phyloP scores from a whole-genome alignment of 2,113 vertebrate genomes.

The Petromus typicus region DNA sequence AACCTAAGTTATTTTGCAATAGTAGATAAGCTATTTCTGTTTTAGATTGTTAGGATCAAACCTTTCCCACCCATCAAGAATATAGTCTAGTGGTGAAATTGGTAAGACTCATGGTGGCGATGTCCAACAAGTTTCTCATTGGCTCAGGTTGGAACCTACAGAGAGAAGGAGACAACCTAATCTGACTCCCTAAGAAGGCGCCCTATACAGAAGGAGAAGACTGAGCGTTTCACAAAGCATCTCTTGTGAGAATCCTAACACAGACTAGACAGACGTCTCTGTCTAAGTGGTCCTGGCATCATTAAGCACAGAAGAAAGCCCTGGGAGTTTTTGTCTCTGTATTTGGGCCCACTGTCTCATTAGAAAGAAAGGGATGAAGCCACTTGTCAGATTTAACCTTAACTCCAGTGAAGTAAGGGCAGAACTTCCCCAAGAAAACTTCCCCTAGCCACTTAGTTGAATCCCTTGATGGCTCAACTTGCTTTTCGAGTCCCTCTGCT shows the following conservation, averaged over 20 bases:
- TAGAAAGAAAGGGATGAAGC: not conserved
- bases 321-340: not conserved
- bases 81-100: not conserved
- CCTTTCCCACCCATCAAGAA: not conserved
- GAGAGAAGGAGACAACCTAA: not conserved
- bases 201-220: not conserved
- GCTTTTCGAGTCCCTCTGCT: too few species aligned
- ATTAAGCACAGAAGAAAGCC: not conserved
- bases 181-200: not conserved
- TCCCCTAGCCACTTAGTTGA: not conserved
- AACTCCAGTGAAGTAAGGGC: not conserved
- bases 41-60: not conserved
- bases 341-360: not conserved
- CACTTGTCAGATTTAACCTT: not conserved
- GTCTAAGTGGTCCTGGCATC: not conserved
- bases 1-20: not conserved
- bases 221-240: not conserved
- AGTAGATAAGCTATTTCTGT: not conserved
- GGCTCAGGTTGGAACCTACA: not conserved
- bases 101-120: not conserved
- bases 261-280: not conserved
- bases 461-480: not conserved
- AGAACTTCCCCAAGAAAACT: not conserved
- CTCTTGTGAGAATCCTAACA: not conserved
- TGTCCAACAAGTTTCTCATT: not conserved